Conservation (phyloP, 2,113 vertebrate genomes). For the Tursiops truncatus region DNA sequence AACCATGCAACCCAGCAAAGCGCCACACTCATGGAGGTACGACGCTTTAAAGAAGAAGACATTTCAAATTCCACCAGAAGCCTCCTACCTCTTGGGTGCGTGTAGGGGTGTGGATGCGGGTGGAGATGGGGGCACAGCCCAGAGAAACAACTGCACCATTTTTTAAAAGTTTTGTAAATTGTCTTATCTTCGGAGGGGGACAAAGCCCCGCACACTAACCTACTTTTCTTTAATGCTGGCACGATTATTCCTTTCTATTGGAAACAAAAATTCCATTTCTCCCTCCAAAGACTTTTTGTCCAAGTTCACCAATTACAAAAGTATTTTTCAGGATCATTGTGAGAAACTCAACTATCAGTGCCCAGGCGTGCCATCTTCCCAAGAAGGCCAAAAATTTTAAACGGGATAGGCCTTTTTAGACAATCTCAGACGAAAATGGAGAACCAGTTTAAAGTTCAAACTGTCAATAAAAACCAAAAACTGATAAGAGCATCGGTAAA, state of each 20-base stretch:
- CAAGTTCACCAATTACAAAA: background rate
- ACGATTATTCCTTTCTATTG: background rate
- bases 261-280: background rate
- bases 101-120: background rate
- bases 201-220: background rate
- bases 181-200: background rate
- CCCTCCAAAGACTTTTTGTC: background rate
- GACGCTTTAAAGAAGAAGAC: background rate
- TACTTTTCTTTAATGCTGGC: background rate
- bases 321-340: conserved; percentile 1
- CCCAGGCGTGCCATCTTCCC: background rate
- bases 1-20: background rate
- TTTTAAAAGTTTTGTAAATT: background rate
- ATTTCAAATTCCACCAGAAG: background rate
- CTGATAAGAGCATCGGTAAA: background rate
- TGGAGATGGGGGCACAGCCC: background rate
- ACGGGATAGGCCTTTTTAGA: background rate
- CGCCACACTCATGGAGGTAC: background rate
- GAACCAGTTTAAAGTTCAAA: conserved; percentile 13
- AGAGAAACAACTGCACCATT: background rate
- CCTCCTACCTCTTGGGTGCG: background rate
- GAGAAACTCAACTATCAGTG: background rate
- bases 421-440: background rate
- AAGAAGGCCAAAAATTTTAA: background rate
- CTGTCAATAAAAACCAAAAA: background rate